Conservation (phyloP, 2,888 invertebrate genomes). For the Theodoxus fluviatilis region DNA sequence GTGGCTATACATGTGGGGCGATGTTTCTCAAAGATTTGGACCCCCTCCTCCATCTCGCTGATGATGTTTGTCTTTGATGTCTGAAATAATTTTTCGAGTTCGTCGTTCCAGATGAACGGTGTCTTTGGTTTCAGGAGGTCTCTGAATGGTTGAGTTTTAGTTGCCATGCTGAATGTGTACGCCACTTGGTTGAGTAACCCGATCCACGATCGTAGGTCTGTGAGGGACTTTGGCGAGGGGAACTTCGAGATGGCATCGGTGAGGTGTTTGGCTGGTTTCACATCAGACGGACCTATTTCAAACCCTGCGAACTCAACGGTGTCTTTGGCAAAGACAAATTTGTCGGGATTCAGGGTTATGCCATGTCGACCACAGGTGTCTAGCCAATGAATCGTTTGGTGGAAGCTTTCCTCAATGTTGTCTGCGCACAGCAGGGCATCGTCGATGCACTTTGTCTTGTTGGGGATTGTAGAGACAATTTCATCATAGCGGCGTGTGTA, state of each 20-base stretch:
- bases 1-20: constrained; percentile 43
- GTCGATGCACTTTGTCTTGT: constrained; percentile 44
- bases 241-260: constrained; percentile 37
- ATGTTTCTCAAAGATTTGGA: constrained; percentile 36
- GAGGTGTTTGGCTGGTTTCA: constrained; percentile 35
- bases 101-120: constrained; percentile 29
- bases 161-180: constrained; percentile 41
- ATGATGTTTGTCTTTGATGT: constrained; percentile 30
- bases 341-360: constrained; percentile 42
- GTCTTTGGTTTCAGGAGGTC: constrained; percentile 37
- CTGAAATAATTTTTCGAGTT: constrained; percentile 20
- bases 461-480: constrained; percentile 40
- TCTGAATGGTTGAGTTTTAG: constrained; percentile 37
- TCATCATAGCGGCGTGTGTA: constrained; percentile 42
- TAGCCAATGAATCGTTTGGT: constrained; percentile 37
- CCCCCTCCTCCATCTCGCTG: constrained; percentile 36
- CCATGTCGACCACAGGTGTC: constrained; percentile 38
- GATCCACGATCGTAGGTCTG: constrained; percentile 41
- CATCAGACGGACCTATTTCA: constrained; percentile 31
- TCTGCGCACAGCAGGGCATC: constrained; percentile 38
- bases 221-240: constrained; percentile 37
- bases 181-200: constrained; percentile 41
- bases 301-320: constrained; percentile 41
- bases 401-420: no score
- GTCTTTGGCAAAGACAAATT: constrained; percentile 37